Conservation (phyloP, 2,797 vertebrate species). For the Aplochiton taeniatus region DNA sequence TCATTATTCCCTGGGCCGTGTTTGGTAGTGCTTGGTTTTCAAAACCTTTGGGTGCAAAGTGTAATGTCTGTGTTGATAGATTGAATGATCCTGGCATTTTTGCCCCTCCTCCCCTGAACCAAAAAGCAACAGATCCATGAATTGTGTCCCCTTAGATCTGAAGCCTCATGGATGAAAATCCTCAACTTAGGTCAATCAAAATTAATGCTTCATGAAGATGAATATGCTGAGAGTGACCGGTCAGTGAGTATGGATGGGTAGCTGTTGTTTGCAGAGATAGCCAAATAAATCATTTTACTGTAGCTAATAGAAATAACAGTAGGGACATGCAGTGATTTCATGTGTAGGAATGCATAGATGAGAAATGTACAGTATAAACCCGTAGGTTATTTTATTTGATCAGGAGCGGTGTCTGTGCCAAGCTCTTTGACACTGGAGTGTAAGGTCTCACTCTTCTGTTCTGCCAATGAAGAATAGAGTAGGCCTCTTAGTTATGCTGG, state of each 20-base stretch:
- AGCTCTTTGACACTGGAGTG: too few species aligned
- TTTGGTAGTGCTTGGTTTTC: background rate
- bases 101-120: background rate
- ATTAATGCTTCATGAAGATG: conserved; percentile 9
- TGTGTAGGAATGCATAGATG: too few species aligned
- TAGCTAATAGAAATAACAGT: too few species aligned
- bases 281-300: too few species aligned
- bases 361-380: too few species aligned
- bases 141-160: conserved; percentile 41
- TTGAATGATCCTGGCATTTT: background rate
- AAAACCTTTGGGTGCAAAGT: background rate
- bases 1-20: background rate
- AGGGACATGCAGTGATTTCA: too few species aligned
- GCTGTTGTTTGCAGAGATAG: background rate
- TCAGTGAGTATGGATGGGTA: conserved; percentile 33
- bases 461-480: too few species aligned
- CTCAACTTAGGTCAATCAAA: conserved; percentile 29
- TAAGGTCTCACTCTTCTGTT: too few species aligned
- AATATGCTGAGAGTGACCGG: conserved; percentile 29
- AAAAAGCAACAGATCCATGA: conserved; percentile 8
- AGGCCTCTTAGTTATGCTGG: too few species aligned
- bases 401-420: too few species aligned
- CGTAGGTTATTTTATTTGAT: too few species aligned
- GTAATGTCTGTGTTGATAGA: background rate
- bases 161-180: conserved; percentile 33